A percentile compares a stretch with the other conserved stretches of the same genome.
phyloP scores from a whole-genome alignment of 1,140 invertebrate species.

The Drosophila guanche region DNA sequence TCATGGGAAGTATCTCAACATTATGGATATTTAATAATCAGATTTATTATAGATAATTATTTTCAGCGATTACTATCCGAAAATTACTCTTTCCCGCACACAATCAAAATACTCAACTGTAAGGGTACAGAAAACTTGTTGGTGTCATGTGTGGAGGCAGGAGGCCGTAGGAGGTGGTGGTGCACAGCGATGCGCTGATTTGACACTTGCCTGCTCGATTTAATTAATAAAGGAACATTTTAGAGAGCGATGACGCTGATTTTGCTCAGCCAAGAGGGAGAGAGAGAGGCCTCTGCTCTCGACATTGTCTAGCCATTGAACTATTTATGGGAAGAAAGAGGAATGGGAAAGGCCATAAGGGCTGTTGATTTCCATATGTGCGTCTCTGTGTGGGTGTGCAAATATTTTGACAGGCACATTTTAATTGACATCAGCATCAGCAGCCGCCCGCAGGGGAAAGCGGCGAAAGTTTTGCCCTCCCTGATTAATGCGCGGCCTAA shows the following conservation, averaged over 20 bases:
- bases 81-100: too few relatives aligned
- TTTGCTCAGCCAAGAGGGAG: conserved; percentile 23
- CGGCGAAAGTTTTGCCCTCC: conserved; percentile 19
- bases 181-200: conserved; percentile 58
- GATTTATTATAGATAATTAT: too few relatives aligned
- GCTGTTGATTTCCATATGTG: conserved; percentile 5
- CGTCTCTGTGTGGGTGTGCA: conserved; percentile 13
- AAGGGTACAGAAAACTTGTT: too few relatives aligned
- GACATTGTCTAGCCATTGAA: conserved; percentile 34
- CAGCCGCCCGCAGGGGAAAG: conserved; percentile 4
- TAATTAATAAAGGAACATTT: conserved; percentile 79
- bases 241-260: conserved; percentile 69
- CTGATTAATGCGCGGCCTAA: conserved; percentile 72
- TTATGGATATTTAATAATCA: too few relatives aligned
- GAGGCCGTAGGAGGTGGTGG: background rate
- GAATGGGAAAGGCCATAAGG: too few relatives aligned
- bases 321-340: conserved; percentile 21
- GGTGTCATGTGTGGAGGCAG: background rate
- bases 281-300: background rate
- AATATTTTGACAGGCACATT: conserved; percentile 61
- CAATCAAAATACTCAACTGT: too few relatives aligned
- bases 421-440: conserved; percentile 64
- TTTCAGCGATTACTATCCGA: too few relatives aligned
- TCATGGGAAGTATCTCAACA: too few relatives aligned
- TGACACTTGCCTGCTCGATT: conserved; percentile 77